phyloP scores from a whole-genome alignment of 64 coral and sea anemone species.

The Astreopora myriophthalma region DNA sequence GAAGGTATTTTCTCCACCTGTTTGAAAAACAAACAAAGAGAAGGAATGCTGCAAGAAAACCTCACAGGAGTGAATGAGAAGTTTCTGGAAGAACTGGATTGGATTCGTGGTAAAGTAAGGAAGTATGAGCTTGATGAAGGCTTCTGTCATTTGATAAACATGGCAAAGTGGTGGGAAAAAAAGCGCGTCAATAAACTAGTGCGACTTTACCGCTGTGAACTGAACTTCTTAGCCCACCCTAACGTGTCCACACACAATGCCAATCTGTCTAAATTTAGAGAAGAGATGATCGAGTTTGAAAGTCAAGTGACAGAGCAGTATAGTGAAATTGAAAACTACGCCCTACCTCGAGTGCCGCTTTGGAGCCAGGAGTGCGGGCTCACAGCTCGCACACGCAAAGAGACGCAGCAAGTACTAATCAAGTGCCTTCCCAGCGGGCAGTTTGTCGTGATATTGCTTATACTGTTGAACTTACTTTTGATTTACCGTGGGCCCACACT shows the following conservation, averaged over 20 bases:
- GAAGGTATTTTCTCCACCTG: slow-evolving; percentile 90
- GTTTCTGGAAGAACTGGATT: slow-evolving; percentile 72
- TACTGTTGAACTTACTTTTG: slow-evolving; percentile 80
- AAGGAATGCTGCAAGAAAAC: slow-evolving; percentile 15
- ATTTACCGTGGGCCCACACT: slow-evolving; percentile 89
- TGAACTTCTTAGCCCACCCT: slow-evolving; percentile 72
- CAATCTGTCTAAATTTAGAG: slow-evolving; percentile 77
- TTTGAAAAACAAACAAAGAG: slow-evolving; percentile 55
- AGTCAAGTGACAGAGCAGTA: slow-evolving; percentile 47
- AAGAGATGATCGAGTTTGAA: slow-evolving; percentile 86
- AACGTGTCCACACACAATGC: slow-evolving; percentile 70
- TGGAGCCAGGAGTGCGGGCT: slow-evolving; percentile 81
- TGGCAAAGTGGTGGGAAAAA: slow-evolving; percentile 83
- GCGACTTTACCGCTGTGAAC: slow-evolving; percentile 85
- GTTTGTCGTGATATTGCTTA: slow-evolving; percentile 69
- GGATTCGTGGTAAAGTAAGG: slow-evolving; percentile 80
- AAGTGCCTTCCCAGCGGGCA: slow-evolving; percentile 85
- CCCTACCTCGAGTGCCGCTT: slow-evolving; percentile 79
- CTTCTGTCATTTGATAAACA: slow-evolving; percentile 74
- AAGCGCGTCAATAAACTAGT: slow-evolving; percentile 84
- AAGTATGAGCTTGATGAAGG: slow-evolving; percentile 87
- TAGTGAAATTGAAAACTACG: slow-evolving; percentile 66
- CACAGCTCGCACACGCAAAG: slow-evolving; percentile 67
- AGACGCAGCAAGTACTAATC: slow-evolving; percentile 87
- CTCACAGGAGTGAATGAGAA: slow-evolving; percentile 49